A percentile compares a stretch with the other conserved stretches of the same genome.
Evolutionary conservation across 2,888 invertebrate species (phyloP).

Genomic region (Dichetophora obliterata): DNA sequence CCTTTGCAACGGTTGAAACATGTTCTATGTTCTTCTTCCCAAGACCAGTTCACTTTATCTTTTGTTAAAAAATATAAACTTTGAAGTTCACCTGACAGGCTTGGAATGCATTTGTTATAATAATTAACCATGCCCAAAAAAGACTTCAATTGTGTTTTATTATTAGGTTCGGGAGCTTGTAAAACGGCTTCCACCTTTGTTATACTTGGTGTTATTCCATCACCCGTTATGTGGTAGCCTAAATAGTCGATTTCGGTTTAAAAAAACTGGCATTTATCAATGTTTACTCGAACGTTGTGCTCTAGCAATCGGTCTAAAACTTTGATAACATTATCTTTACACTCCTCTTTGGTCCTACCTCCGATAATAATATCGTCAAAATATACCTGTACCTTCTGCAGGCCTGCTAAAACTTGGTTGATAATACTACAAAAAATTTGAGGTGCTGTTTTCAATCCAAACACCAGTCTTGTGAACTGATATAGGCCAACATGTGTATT

Average conservation of each 20-base stretch:
- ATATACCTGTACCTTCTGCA: conserved; percentile 28
- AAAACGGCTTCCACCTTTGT: conserved; percentile 30
- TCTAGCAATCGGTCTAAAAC: conserved; percentile 26
- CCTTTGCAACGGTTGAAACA: not conserved
- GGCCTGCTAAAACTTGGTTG: conserved; percentile 28
- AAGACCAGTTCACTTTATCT: not conserved
- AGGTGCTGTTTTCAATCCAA: conserved; percentile 39
- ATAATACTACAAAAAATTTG: conserved; percentile 35
- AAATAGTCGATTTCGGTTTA: conserved; percentile 9
- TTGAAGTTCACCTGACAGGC: too few relatives aligned
- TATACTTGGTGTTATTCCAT: conserved; percentile 25
- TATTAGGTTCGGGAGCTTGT: conserved; percentile 1
- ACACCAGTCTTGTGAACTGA: conserved; percentile 18
- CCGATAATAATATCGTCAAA: conserved; percentile 39
- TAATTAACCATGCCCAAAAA: conserved; percentile 34
- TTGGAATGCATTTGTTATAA: conserved; percentile 29
- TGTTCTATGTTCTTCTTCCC: not conserved
- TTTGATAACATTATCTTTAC: conserved; percentile 1
- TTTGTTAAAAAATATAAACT: not conserved
- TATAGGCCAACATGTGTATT: not conserved
- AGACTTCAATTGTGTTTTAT: conserved; percentile 25
- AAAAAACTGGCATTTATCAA: conserved; percentile 35
- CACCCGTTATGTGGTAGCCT: too few relatives aligned
- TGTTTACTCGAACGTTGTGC: conserved; percentile 31
- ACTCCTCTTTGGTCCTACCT: conserved; percentile 11